These are phyloP conservation scores for Panzeria rudis DNA, from an alignment of 2,888 invertebrate species.

Conservation along the genomic window DNA sequence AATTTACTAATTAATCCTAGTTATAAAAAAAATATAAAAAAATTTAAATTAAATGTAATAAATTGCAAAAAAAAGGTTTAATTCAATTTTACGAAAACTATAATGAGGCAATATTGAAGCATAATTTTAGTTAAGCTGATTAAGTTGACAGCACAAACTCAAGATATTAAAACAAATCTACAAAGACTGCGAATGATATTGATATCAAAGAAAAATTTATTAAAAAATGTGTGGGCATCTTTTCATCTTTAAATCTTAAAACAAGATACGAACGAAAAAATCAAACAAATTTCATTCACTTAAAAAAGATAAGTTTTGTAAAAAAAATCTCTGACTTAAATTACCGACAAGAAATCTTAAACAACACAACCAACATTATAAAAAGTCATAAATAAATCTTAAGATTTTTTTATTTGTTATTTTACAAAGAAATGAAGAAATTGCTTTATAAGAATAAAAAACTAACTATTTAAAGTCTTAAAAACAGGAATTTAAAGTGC, in stretches of 20 bases:
- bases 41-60: constrained; percentile 4
- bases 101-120: constrained; percentile 43
- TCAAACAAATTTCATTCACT: constrained; percentile 29
- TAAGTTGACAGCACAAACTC: constrained; percentile 37
- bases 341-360: constrained; percentile 1
- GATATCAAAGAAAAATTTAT: constrained; percentile 7
- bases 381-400: constrained; percentile 56
- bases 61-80: constrained; percentile 3
- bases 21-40: background rate
- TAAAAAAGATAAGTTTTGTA: constrained; percentile 12
- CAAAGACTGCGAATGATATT: constrained; percentile 10
- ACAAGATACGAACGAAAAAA: constrained; percentile 16
- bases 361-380: constrained; percentile 25
- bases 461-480: background rate
- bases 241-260: constrained; percentile 20
- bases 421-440: constrained; percentile 15
- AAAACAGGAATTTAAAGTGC: constrained; percentile 40
- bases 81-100: constrained; percentile 2
- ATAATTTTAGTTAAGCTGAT: constrained; percentile 61
- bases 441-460: background rate
- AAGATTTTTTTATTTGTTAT: background rate
- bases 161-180: background rate
- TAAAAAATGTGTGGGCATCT: constrained; percentile 50
- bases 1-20: too few species aligned
- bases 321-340: background rate